Evolutionary conservation across 2,888 invertebrate genomes (phyloP), one percentile per base, ranked within the genome.

Genomic region (Cosmia trapezina): DNA sequence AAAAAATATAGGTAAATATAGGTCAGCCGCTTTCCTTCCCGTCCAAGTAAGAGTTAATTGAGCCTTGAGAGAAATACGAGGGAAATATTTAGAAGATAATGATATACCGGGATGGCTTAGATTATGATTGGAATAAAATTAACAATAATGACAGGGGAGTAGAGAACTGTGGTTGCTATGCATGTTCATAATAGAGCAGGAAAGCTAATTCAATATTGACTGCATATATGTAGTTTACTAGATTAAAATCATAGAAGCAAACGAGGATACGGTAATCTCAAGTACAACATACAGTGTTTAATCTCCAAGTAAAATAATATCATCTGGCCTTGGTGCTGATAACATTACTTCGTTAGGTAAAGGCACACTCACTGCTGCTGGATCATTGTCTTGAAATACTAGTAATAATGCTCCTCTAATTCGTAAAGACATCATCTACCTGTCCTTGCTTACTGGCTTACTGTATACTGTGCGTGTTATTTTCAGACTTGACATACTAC

Each of bases 11-110:
- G 8, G 28, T 19, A 0, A 41, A 54, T 19, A 53, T 54, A 45
- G 45, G n/a, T 45, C 41, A 33, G n/a, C 74, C 0, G 49, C 54
- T 75, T 67, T 61, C 49, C 60, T 54, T 56, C 67, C 76, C n/a
- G 43, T 54, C 14, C 19, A 33, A 45, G 51, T 37, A 45, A 49
- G 19, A 75, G 33, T 41, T 61, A 75, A 61, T 33, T 66, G n/a
- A 28, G 22, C 8, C 22, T 17, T 45, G 22, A 49, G 19, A 47
- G 66, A 76, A 37, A 43, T 60, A 53, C 41, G 28, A n/a, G 12
- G n/a, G 41, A 28, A 65, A 17, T 51, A n/a, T 54, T 17, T 19
- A 37, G 43, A 19, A 37, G 19, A 47, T 59, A 64, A 47, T 47
- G 4, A 71, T 54, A 54, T 33, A 53, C 5, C 41, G 17, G 51